These are phyloP conservation scores for Xenopus petersii DNA, from an alignment of 2,797 vertebrate genomes.

Conservation along the genomic window DNA sequence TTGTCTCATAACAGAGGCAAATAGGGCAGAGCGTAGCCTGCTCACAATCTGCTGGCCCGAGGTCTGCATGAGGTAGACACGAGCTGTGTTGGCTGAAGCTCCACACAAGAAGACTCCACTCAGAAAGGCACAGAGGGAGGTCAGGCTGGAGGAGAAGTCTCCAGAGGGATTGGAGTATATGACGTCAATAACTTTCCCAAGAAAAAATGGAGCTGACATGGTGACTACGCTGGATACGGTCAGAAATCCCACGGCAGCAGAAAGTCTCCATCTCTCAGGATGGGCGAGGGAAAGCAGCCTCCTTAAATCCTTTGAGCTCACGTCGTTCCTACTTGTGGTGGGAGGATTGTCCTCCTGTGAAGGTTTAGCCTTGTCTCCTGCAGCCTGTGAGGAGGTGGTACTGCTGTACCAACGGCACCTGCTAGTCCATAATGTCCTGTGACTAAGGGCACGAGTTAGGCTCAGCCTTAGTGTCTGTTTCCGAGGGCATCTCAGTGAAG, in stretches of 20 bases:
- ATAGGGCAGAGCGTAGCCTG: constrained; percentile 79
- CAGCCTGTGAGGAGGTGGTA: too few species aligned
- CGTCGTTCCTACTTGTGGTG: background rate
- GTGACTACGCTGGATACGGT: constrained; percentile 88
- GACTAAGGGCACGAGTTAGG: too few species aligned
- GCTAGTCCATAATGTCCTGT: too few species aligned
- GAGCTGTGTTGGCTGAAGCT: constrained; percentile 83
- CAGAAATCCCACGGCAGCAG: constrained; percentile 87
- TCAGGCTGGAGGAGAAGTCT: constrained; percentile 73
- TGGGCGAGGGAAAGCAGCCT: background rate
- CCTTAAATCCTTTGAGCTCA: background rate
- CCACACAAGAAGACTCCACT: constrained; percentile 87
- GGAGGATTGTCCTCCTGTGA: background rate
- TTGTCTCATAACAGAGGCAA: constrained; percentile 89
- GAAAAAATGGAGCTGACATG: constrained; percentile 93
- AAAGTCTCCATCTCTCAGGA: background rate
- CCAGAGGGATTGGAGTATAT: constrained; percentile 77
- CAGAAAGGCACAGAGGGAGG: constrained; percentile 79
- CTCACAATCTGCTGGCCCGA: constrained; percentile 92
- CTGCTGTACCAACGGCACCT: too few species aligned
- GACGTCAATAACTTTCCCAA: constrained; percentile 90
- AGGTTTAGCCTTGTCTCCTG: too few species aligned
- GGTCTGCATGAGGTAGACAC: constrained; percentile 93
- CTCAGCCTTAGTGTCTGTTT: too few species aligned
- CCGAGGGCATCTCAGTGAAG: too few species aligned